Conservation (phyloP, 2,113 vertebrate genomes). For the Saimiri boliviensis region DNA sequence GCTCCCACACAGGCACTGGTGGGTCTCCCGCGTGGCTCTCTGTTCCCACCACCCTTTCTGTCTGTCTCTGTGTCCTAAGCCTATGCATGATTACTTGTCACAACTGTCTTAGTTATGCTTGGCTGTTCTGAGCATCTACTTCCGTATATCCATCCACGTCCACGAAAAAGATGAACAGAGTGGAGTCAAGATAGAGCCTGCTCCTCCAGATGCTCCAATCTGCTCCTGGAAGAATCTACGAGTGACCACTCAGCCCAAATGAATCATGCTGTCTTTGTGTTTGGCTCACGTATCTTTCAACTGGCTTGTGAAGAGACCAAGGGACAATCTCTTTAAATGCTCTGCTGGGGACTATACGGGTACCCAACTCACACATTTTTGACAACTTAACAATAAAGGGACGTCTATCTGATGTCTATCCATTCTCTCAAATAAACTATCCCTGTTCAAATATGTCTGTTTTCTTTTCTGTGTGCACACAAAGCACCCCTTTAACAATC, state of each 20-base stretch:
- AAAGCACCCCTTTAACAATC: background rate
- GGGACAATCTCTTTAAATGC: background rate
- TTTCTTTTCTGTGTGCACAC: background rate
- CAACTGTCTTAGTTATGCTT: background rate
- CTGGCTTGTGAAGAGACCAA: background rate
- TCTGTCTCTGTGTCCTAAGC: too few relatives aligned
- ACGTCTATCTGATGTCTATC: too few relatives aligned
- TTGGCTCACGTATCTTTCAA: background rate
- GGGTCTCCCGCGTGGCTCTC: accelerated
- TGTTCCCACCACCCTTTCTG: accelerated
- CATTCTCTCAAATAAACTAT: background rate
- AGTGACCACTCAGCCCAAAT: accelerated
- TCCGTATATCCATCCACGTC: accelerated
- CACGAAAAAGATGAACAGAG: background rate
- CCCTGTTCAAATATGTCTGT: background rate
- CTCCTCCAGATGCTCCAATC: accelerated
- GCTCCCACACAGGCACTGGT: accelerated
- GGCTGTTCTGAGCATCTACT: background rate
- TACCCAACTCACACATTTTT: accelerated
- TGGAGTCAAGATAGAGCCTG: background rate
- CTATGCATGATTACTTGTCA: accelerated
- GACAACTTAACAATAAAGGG: background rate
- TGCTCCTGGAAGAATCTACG: background rate
- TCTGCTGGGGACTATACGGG: background rate
- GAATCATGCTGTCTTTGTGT: accelerated